Percentiles rank a stretch among this genome's conserved stretches.
Conservation (phyloP, 2,797 vertebrate genomes). For the Bradypodion ventrale region DNA sequence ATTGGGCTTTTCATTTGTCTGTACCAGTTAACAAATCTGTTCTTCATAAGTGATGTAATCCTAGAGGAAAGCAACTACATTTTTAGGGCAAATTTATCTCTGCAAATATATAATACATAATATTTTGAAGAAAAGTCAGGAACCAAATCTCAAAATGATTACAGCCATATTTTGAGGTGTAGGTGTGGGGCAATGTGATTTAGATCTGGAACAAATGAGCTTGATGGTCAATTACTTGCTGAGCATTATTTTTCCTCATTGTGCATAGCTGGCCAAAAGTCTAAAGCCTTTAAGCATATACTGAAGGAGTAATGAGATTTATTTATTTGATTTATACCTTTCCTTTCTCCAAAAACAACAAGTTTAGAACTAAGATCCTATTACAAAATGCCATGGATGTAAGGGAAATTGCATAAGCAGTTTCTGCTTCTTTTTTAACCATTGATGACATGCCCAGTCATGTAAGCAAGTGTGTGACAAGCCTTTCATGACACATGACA, state of each 20-base stretch:
- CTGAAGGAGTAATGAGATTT: not conserved
- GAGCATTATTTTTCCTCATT: not conserved
- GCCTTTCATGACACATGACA: no score
- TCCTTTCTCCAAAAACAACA: not conserved
- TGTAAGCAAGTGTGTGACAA: no score
- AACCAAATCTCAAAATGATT: not conserved
- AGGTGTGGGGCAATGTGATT: not conserved
- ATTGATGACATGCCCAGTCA: no score
- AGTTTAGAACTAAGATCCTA: no score
- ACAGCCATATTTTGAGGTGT: not conserved
- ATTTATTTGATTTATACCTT: not conserved
- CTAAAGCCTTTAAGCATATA: not conserved
- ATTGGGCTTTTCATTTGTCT: no score
- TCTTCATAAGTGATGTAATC: conserved; percentile 64
- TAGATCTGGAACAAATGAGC: not conserved
- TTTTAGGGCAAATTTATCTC: conserved; percentile 59
- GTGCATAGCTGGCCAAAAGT: not conserved
- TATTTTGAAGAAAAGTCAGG: conserved; percentile 15
- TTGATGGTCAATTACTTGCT: not conserved
- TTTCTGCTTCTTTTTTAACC: no score
- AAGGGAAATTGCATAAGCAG: no score
- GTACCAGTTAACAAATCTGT: conserved; percentile 66
- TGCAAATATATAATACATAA: conserved; percentile 59
- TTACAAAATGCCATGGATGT: no score
- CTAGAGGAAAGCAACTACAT: conserved; percentile 57